Conservation (phyloP, 1,140 invertebrate species). For the Pogonus chalceus region DNA sequence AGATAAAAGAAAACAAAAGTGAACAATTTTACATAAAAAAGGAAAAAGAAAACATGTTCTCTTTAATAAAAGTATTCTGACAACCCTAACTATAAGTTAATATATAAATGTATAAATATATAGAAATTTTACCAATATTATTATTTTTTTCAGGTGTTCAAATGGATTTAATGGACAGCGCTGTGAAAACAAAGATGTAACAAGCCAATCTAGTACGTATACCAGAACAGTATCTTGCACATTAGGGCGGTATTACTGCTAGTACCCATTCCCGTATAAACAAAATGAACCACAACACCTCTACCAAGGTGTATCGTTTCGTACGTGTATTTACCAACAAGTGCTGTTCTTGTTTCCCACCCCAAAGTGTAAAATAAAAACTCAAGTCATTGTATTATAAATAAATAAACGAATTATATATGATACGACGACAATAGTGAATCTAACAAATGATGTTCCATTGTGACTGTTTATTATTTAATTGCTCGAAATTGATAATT, state of each 20-base stretch:
- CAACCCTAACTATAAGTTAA: too few relatives aligned
- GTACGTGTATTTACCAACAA: neutral
- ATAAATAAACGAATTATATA: neutral
- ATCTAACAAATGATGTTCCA: neutral
- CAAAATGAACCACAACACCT: neutral
- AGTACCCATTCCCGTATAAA: conserved; percentile 6
- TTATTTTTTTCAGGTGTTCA: conserved; percentile 60
- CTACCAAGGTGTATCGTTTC: neutral
- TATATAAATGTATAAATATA: too few relatives aligned
- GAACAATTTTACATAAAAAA: too few relatives aligned
- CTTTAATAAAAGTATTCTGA: too few relatives aligned
- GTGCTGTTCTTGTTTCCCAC: neutral
- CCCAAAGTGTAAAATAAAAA: too few relatives aligned
- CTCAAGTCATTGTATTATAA: neutral
- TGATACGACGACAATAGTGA: neutral
- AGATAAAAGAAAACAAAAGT: too few relatives aligned
- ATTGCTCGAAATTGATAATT: neutral
- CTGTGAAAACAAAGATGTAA: conserved; percentile 66
- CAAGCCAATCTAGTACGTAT: conserved; percentile 28
- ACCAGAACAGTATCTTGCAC: conserved; percentile 23
- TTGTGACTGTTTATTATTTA: neutral
- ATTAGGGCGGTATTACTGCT: conserved; percentile 26
- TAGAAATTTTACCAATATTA: conserved; percentile 2
- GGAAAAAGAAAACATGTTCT: too few relatives aligned
- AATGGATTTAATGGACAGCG: conserved; percentile 71